Percentiles rank a stretch among this genome's conserved stretches.
These are phyloP conservation scores for Chironex yamaguchii DNA, from an alignment of 30 jellyfish, hydroid and myxozoan genomes.

Conservation along the genomic window DNA sequence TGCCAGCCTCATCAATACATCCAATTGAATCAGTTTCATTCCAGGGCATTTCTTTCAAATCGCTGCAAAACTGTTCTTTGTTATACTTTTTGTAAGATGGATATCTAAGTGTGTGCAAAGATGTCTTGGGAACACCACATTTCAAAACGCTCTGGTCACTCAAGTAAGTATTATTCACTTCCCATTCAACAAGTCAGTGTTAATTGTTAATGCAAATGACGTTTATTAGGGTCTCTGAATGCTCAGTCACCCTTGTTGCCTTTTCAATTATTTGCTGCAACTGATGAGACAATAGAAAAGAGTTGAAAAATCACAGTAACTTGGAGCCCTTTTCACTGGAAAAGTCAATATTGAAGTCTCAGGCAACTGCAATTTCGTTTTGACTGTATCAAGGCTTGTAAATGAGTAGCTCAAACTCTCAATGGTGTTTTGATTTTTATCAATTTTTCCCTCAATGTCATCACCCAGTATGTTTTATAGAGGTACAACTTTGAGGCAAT, in stretches of 20 bases:
- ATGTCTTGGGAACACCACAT: conserved; percentile 46
- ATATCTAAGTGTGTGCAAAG: conserved; percentile 8
- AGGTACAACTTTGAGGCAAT: neutral
- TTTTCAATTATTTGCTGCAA: too few relatives aligned
- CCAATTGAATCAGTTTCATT: conserved; percentile 25
- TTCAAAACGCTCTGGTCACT: conserved; percentile 64
- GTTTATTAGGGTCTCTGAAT: too few relatives aligned
- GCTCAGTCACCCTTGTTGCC: too few relatives aligned
- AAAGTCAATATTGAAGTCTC: conserved; percentile 3
- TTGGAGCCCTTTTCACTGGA: neutral
- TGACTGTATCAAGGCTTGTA: neutral
- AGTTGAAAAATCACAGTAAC: too few relatives aligned
- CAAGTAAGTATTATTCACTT: conserved; percentile 40
- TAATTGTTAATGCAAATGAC: conserved; percentile 15
- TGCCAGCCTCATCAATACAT: conserved; percentile 51
- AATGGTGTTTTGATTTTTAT: too few relatives aligned
- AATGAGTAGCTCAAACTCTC: conserved; percentile 7
- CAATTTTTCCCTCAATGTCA: too few relatives aligned
- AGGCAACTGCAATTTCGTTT: conserved; percentile 4
- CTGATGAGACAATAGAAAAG: too few relatives aligned
- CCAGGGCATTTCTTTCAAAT: conserved; percentile 63
- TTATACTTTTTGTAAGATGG: conserved; percentile 41
- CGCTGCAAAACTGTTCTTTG: conserved; percentile 49
- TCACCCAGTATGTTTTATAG: too few relatives aligned
- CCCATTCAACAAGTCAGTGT: conserved; percentile 58